Conservation (phyloP, 2,113 vertebrate species). For the Ifrita kowaldi region DNA sequence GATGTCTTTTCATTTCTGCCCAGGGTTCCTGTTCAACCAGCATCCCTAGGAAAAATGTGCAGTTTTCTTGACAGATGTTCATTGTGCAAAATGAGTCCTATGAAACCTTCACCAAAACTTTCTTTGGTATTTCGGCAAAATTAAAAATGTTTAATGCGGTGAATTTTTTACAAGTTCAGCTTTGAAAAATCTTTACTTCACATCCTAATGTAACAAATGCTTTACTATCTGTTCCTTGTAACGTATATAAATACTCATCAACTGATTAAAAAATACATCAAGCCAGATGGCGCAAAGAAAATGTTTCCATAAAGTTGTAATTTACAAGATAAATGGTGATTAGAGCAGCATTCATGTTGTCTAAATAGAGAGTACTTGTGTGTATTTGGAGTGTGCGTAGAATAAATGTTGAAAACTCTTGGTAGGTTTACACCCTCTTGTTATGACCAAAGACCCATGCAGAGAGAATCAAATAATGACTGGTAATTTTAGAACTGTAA, state of each 20-base stretch:
- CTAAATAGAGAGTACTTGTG: neutral
- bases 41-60: neutral
- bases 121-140: neutral
- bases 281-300: slow-evolving; percentile 11
- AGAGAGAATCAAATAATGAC: neutral
- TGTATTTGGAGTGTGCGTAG: neutral
- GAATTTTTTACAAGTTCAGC: neutral
- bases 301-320: neutral
- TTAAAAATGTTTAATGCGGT: neutral
- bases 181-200: neutral
- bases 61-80: neutral
- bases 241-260: slow-evolving; percentile 5
- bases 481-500: neutral
- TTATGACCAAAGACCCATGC: neutral
- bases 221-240: neutral
- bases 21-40: neutral
- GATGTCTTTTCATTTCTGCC: neutral
- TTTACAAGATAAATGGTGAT: slow-evolving; percentile 36
- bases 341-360: slow-evolving; percentile 1
- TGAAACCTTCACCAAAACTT: neutral
- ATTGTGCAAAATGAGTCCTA: neutral
- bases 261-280: slow-evolving; percentile 21
- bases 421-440: neutral
- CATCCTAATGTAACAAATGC: neutral
- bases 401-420: neutral